phyloP scores from a whole-genome alignment of 2,113 vertebrate species.

The Cephalopterus ornatus region DNA sequence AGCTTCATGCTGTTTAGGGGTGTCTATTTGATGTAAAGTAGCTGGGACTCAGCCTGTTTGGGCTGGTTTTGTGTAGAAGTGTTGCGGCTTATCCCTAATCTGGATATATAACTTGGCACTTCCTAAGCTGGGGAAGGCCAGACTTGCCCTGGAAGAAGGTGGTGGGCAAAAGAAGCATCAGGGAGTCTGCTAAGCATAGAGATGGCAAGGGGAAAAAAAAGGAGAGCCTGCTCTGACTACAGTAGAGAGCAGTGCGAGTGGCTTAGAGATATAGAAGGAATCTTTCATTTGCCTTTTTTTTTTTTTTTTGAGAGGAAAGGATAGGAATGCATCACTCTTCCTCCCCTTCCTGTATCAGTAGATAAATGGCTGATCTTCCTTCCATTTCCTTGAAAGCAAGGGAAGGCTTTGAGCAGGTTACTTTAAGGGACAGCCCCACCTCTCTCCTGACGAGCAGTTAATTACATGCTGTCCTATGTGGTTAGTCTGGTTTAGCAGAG shows the following conservation, averaged over 20 bases:
- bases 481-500: neutral
- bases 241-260: neutral
- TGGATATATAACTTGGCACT: neutral
- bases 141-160: neutral
- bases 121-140: neutral
- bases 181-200: neutral
- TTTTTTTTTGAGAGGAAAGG: neutral
- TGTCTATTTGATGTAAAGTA: neutral
- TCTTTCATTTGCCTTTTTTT: neutral
- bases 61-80: neutral
- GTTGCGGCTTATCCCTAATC: neutral
- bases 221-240: neutral
- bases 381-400: neutral
- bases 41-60: neutral
- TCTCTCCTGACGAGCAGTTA: neutral
- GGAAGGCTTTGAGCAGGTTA: neutral
- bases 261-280: neutral
- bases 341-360: neutral
- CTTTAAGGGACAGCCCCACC: neutral
- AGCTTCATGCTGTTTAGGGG: fast-evolving
- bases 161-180: neutral
- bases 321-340: neutral
- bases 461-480: neutral
- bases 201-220: neutral
- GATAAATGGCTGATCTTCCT: neutral